Evolutionary conservation across 2,888 invertebrate genomes (phyloP), one percentile per base, ranked within the genome.

Genomic region (Macrosiphum euphorbiae): DNA sequence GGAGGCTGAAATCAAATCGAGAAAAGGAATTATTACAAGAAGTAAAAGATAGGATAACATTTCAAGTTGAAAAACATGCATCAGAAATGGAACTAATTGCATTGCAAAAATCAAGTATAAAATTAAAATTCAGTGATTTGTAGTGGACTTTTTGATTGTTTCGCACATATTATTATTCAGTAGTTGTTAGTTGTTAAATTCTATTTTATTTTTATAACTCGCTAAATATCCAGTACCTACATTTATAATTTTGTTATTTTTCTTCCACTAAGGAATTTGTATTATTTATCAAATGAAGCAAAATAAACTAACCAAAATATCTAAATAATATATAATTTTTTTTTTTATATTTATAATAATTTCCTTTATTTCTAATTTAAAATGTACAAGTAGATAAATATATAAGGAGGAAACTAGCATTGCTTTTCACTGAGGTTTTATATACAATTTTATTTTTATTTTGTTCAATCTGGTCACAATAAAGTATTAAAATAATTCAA

Each of bases 401-500:
- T 58, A 26, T 58, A 58, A 58, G 55, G 24, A 58, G 55, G 7
- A 58, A 58, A 58, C 55, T 58, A 58, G 1, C 58, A 58, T 8
- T 58, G 58, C 58, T 58, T 58, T 58, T 58, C 47, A 47, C 47
- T 47, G 47, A 47, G 58, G 5, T 58, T 58, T 58, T 58, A 58
- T 58, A 20, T 58, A 55, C 55, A 20, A 58, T 58, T 58, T 58
- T 26, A 58, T 58, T 58, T 58, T 58, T 58, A 58, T 58, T 58
- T 35, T 78, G 13, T 35, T 35, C 58, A 58, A 58, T 58, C 28
- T 61, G 28, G 61, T 61, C 61, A 61, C 61, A n/a, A 61, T 28
- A 86, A 55, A 41, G 88, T 35, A 55, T 88, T 88, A 55, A 88
- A 88, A 55, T 88, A 88, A 88, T 88, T 88, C 11, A 88, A 88